These are phyloP conservation scores for Tinea trinotella DNA, from an alignment of 2,888 invertebrate genomes.

Conservation along the genomic window DNA sequence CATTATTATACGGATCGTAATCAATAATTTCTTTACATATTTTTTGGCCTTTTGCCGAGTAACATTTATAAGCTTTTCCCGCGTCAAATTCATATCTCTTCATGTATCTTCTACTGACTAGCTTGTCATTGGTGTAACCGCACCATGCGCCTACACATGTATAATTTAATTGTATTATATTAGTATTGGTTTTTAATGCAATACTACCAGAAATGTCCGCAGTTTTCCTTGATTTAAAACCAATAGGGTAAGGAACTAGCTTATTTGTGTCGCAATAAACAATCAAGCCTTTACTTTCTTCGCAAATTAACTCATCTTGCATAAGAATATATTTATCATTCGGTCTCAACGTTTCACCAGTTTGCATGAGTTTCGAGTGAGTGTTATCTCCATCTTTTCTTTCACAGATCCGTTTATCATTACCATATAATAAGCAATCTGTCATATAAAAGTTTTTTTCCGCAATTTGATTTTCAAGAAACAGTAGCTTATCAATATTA, in stretches of 20 bases:
- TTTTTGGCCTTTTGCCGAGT: conserved; percentile 51
- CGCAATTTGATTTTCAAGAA: conserved; percentile 39
- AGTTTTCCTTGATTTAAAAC: conserved; percentile 36
- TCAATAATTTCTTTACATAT: conserved; percentile 40
- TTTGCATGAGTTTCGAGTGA: conserved; percentile 42
- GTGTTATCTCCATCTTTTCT: conserved; percentile 37
- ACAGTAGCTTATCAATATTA: conserved; percentile 49
- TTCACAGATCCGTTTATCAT: conserved; percentile 49
- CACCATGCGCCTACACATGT: conserved; percentile 45
- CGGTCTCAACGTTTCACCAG: conserved; percentile 44
- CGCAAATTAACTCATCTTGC: conserved; percentile 57
- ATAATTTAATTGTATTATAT: conserved; percentile 35
- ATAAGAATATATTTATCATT: conserved; percentile 42
- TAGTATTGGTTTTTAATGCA: conserved; percentile 40
- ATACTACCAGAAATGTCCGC: conserved; percentile 34
- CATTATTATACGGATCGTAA: neutral
- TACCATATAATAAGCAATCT: conserved; percentile 52
- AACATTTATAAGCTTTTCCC: conserved; percentile 49
- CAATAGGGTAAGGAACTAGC: conserved; percentile 38
- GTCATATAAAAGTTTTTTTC: conserved; percentile 46
- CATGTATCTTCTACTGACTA: conserved; percentile 22
- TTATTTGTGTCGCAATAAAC: conserved; percentile 48
- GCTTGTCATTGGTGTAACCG: conserved; percentile 40
- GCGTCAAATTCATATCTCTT: conserved; percentile 39
- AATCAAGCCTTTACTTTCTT: conserved; percentile 34